Evolutionary conservation across 1,140 invertebrate genomes (phyloP).

Genomic region (Bombyx mori): DNA sequence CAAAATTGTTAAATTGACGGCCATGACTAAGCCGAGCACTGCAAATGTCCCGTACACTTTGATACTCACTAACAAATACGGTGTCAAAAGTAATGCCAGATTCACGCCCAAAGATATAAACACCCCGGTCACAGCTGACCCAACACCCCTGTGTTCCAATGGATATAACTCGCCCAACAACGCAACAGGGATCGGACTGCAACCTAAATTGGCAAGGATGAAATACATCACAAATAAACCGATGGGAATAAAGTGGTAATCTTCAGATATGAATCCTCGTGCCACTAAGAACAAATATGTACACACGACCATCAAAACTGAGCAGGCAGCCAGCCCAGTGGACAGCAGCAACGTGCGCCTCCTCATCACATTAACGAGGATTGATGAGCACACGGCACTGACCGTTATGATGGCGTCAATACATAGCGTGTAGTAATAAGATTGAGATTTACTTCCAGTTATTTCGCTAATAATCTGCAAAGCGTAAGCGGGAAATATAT

Average conservation of each 20-base stretch:
- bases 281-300: slow-evolving; percentile 29
- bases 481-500: slow-evolving; percentile 51
- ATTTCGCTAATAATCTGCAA: slow-evolving; percentile 40
- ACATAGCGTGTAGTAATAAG: slow-evolving; percentile 40
- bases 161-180: slow-evolving; percentile 50
- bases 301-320: slow-evolving; percentile 27
- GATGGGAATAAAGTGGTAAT: slow-evolving; percentile 33
- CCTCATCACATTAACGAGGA: slow-evolving; percentile 40
- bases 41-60: slow-evolving; percentile 45
- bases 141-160: slow-evolving; percentile 36
- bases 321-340: slow-evolving; percentile 31
- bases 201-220: slow-evolving; percentile 43
- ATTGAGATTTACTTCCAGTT: slow-evolving; percentile 28
- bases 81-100: slow-evolving; percentile 36
- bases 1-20: slow-evolving; percentile 19
- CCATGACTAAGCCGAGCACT: slow-evolving; percentile 30
- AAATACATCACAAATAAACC: slow-evolving; percentile 39
- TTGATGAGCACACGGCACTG: slow-evolving; percentile 39
- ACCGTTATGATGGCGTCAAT: slow-evolving; percentile 45
- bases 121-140: slow-evolving; percentile 31
- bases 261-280: slow-evolving; percentile 25
- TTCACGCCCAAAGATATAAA: slow-evolving; percentile 27
- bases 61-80: slow-evolving; percentile 31
- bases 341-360: slow-evolving; percentile 37
- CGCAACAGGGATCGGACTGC: slow-evolving; percentile 45